These are phyloP conservation scores for Tethea ocularis DNA, from an alignment of 2,888 invertebrate genomes.

Conservation along the genomic window DNA sequence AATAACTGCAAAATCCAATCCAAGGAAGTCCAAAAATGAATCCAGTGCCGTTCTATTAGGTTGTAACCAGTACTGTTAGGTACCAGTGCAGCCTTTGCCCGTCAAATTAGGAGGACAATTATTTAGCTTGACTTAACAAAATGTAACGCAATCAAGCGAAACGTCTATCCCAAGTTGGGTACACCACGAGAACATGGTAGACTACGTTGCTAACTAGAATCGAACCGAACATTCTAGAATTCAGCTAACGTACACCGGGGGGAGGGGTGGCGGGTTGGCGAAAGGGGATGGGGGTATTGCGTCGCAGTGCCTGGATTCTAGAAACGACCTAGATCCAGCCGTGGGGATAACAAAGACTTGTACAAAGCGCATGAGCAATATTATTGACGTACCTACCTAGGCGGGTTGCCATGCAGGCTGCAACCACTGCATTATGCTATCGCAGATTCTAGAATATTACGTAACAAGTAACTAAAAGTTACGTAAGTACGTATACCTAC, in stretches of 20 bases:
- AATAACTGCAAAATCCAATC: too few relatives aligned
- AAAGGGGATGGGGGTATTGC: background rate
- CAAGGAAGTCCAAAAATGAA: too few relatives aligned
- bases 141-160: too few relatives aligned
- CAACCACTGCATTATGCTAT: background rate
- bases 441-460: background rate
- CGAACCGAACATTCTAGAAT: background rate
- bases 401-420: background rate
- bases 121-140: too few relatives aligned
- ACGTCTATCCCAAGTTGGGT: too few relatives aligned
- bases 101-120: too few relatives aligned
- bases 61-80: too few relatives aligned
- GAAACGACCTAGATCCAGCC: background rate
- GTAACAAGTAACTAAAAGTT: too few relatives aligned
- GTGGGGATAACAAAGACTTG: background rate
- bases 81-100: too few relatives aligned
- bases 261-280: background rate
- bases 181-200: background rate
- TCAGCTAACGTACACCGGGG: background rate
- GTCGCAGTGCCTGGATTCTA: background rate
- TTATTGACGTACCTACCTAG: background rate
- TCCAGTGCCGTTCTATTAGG: too few relatives aligned
- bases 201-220: background rate
- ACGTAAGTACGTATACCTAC: too few relatives aligned
- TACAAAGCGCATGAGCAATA: background rate